These are phyloP conservation scores for Xylocopa sonorina DNA, from an alignment of 1,140 invertebrate genomes.

Conservation along the genomic window DNA sequence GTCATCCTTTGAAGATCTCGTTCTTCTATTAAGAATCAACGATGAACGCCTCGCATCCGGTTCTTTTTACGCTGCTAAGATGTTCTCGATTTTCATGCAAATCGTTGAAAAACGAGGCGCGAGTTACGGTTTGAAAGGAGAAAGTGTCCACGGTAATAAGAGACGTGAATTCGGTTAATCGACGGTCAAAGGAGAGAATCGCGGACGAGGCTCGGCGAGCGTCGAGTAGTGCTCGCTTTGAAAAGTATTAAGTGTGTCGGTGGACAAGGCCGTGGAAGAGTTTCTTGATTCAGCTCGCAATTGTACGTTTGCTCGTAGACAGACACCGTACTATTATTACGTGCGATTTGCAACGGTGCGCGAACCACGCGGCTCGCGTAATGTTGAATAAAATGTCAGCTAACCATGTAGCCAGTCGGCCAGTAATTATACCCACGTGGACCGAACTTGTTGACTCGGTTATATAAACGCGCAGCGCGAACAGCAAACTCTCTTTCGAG, in stretches of 20 bases:
- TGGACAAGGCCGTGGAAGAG: conserved; percentile 53
- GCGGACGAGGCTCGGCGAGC: background rate
- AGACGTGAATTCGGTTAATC: background rate
- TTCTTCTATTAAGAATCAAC: conserved; percentile 3
- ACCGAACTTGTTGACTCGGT: background rate
- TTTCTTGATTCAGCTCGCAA: conserved; percentile 60
- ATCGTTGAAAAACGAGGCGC: background rate
- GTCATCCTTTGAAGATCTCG: background rate
- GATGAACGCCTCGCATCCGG: conserved; percentile 6
- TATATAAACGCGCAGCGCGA: background rate
- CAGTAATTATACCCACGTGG: background rate
- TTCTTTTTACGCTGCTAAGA: conserved; percentile 5
- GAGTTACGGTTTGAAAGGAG: background rate
- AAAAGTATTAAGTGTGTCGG: conserved; percentile 48
- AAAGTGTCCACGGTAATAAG: background rate
- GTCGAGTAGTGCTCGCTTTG: background rate
- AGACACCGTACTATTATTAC: conserved; percentile 41
- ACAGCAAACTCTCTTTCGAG: background rate
- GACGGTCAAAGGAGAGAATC: background rate
- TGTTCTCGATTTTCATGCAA: conserved; percentile 38
- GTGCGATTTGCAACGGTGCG: conserved; percentile 48
- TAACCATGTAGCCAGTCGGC: background rate
- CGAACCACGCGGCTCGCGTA: conserved; percentile 23
- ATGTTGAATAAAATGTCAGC: conserved; percentile 52
- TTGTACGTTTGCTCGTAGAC: conserved; percentile 40